Base-by-base conservation (phyloP, 1,140 invertebrate species). In the Ooceraea biroi region DNA sequence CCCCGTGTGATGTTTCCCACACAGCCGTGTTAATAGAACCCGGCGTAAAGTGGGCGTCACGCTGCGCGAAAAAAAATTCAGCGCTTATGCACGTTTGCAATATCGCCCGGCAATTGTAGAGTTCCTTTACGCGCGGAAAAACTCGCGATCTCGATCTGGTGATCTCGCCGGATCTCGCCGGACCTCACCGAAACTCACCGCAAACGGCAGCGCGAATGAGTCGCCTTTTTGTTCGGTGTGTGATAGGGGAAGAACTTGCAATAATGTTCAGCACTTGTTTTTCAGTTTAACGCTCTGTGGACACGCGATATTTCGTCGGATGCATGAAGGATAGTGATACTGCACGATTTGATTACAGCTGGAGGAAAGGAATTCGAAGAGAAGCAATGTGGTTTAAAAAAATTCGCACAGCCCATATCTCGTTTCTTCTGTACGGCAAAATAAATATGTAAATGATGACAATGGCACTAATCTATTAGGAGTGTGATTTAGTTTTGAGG, bases 1-100 rank as follows among this genome's bases (percentile, higher is more conserved):
- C 44, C 30, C 82, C 68, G 22, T 30, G 22, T 30, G 58, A 30
- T 77, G 30, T 87, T 85, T 82, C 30, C 68, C 60, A 19, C 71
- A n/a, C 69, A 50, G 12, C 50, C 41, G 36, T 19, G 72, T 30
- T 86, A 87, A 86, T 72, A 72, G 60, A 73, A 58, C 52, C 69
- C 1, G 57, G 68, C 58, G 58, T n/a, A 46, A 71, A 57, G n/a
- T 57, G 66, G 55, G 30, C 30, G n/a, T 52, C 36, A n/a, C 60
- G 22, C 36, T 19, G 25, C 17, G 14, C 22, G n/a, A 69, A 68
- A 57, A 80, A 80, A 50, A 71, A 71, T 58, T 58, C 41, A 19
- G 52, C 50, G 50, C 12, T n/a, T n/a, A 25, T 19, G 25, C 22
- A 12, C 8, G 25, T 25, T n/a, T 12, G 50, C 7, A 27, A 80